phyloP scores from a whole-genome alignment of 2,113 vertebrate genomes.

The Albula glossodonta region DNA sequence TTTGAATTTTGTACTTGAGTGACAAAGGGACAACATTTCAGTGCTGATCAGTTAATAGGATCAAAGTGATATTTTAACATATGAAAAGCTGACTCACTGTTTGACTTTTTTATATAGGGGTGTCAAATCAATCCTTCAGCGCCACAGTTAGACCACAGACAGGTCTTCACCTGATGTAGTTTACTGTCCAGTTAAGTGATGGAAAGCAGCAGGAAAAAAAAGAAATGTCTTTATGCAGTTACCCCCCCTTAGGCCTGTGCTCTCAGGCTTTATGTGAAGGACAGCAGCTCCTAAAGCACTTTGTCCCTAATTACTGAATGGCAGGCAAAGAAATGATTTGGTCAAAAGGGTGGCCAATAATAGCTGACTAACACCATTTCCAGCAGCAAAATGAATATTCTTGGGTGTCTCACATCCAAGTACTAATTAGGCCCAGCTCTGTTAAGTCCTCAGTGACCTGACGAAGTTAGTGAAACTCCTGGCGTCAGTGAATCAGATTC shows the following conservation, averaged over 20 bases:
- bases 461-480: neutral
- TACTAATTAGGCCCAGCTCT: constrained; percentile 14
- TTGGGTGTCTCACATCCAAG: neutral
- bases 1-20: too few species aligned
- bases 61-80: too few species aligned
- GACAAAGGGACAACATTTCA: too few species aligned
- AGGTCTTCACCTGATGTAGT: too few species aligned
- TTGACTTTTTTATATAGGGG: too few species aligned
- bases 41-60: too few species aligned
- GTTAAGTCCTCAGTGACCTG: neutral
- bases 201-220: too few species aligned
- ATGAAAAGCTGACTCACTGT: too few species aligned
- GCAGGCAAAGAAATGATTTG: neutral
- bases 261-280: neutral
- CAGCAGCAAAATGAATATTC: constrained; percentile 11
- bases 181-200: too few species aligned
- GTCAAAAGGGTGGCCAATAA: neutral
- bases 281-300: neutral
- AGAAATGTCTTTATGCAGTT: too few species aligned
- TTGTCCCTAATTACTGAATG: neutral
- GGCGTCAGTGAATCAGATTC: neutral
- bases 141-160: too few species aligned
- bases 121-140: too few species aligned
- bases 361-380: constrained; percentile 9
- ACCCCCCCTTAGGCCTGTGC: neutral